Base-by-base conservation (phyloP, 2,113 vertebrate species). In the Nannospalax galili region DNA sequence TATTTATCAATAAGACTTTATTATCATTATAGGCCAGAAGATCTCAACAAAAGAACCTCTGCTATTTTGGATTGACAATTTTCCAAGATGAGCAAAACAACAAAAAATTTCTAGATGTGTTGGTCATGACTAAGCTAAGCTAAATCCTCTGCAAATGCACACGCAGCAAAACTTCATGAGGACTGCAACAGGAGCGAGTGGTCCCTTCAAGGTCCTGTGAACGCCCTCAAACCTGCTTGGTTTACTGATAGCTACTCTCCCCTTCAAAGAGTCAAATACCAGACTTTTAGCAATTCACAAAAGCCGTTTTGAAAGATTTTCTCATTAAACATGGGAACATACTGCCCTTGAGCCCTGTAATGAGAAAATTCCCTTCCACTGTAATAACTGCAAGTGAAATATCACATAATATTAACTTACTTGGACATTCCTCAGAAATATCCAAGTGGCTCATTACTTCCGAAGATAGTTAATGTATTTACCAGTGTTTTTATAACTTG, bases 281-380 rank as follows among this genome's bases (percentile, higher is more conserved):
- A 90, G 26, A 81, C 70, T 80, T 91, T 37, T 62, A 96, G 37
- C 9, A 94, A 48, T 70, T 93, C 24, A 82, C 56, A 56, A 94
- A 90, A 95, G 42, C 37, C 81, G 17, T 70, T 92, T 90, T 80
- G 42, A 91, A 94, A 96, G 75, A 45, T 82, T 81, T 91, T 32
- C 20, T 92, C 74, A 70, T 90, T 88, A 92, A 90, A 69, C 19
- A 37, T 75, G 17, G 58, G 45, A 91, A 91, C 78, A 91, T 19
- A 82, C 45, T 95, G n/a, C 79, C 79, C 79, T 94, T 86, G 82
- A 82, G 32, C 19, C 70, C 42, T 79, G 56, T 94, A 82, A 85
- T 20, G 58, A 93, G 75, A 92, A 92, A 90, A 60, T 52, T 52
- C 26, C 67, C 58, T 52, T 95, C 19, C 60, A 35, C 2, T n/a